These are phyloP conservation scores for Osedax fenrisi DNA, from an alignment of 2,888 invertebrate genomes.

Conservation along the genomic window DNA sequence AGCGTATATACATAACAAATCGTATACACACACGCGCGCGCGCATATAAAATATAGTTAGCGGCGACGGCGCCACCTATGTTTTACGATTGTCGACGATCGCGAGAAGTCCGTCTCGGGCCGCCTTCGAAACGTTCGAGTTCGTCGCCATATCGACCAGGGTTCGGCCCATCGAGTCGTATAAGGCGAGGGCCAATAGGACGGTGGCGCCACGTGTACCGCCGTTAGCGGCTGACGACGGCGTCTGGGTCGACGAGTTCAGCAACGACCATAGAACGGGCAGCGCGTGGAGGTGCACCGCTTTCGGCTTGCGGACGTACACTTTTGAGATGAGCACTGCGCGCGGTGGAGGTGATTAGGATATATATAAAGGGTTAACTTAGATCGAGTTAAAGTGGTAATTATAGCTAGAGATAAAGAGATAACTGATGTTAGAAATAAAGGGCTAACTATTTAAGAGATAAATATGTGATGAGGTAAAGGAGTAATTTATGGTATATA, in stretches of 20 bases:
- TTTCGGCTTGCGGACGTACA: conserved; percentile 46
- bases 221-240: conserved; percentile 5
- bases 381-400: too few species aligned
- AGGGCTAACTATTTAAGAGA: too few species aligned
- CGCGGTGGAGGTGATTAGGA: conserved; percentile 22
- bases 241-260: conserved; percentile 13
- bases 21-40: too few species aligned
- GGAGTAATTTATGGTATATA: too few species aligned
- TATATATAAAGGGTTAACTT: too few species aligned
- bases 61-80: too few species aligned
- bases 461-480: too few species aligned
- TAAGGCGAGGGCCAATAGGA: conserved; percentile 22
- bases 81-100: not conserved
- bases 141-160: conserved; percentile 32
- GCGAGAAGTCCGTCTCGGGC: not conserved
- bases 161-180: conserved; percentile 28
- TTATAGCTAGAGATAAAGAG: too few species aligned
- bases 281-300: conserved; percentile 46
- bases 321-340: conserved; percentile 43
- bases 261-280: conserved; percentile 45
- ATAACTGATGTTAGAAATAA: too few species aligned
- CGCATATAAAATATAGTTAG: too few species aligned
- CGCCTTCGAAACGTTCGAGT: conserved; percentile 25
- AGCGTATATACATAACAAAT: too few species aligned
- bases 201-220: conserved; percentile 18